Percentiles rank a stretch among this genome's conserved stretches.
Evolutionary conservation across 2,113 vertebrate species (phyloP).

Genomic region (Podilymbus podiceps): DNA sequence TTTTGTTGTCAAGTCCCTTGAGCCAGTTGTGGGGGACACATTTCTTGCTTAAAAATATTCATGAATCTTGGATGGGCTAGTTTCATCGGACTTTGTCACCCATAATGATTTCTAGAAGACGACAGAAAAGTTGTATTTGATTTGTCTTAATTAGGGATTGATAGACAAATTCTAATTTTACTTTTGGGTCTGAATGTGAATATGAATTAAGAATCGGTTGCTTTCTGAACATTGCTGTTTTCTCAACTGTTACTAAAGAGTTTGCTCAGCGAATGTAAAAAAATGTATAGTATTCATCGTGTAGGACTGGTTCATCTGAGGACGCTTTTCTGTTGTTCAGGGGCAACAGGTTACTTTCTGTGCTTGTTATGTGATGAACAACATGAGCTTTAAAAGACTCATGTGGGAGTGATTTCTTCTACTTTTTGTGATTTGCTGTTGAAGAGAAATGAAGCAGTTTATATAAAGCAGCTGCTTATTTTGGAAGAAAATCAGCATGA

Average conservation of each 20-base stretch:
- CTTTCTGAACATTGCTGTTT: background rate
- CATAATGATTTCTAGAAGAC: background rate
- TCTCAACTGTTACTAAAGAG: background rate
- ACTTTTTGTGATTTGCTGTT: constrained; percentile 13
- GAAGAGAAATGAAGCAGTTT: constrained; percentile 29
- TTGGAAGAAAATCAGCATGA: constrained; percentile 38
- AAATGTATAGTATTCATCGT: background rate
- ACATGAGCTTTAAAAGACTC: background rate
- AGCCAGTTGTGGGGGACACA: background rate
- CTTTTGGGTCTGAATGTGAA: background rate
- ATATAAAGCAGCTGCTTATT: constrained; percentile 51
- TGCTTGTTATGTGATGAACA: background rate
- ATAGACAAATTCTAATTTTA: background rate
- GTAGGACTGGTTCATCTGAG: background rate
- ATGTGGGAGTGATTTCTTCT: constrained; percentile 23
- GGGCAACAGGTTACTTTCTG: constrained; percentile 20
- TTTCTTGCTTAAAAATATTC: background rate
- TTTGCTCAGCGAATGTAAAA: background rate
- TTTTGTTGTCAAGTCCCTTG: background rate
- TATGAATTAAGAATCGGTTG: background rate
- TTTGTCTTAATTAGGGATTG: background rate
- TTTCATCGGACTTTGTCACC: background rate
- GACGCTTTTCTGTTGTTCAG: background rate
- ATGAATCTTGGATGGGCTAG: background rate
- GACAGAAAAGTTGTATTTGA: background rate